Base-by-base conservation (phyloP, 1,140 invertebrate species). In the Eufriesea mexicana region DNA sequence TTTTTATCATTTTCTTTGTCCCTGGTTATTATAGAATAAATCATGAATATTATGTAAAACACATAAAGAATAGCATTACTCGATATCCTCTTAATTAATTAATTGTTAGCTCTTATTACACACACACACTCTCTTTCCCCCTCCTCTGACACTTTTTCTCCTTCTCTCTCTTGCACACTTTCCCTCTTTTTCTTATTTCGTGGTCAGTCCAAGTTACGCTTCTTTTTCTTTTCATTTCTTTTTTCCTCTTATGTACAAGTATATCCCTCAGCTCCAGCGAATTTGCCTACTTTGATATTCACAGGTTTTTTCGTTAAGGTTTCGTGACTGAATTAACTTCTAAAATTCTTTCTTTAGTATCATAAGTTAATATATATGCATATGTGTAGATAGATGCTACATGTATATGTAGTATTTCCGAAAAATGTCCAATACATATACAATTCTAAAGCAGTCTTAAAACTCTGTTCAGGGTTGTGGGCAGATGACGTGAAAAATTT, bases 21-120 rank as follows among this genome's bases (percentile, higher is more conserved):
- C 76, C 74, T 90, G 89, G 88, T 76, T 87, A 64, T 86, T 25
- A 92, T 84, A 89, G 89, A 88, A 88, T 90, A 89, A 91, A 89
- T 92, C 89, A 83, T 90, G 87, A 89, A 91, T 91, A 90, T 89
- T 76, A 92, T 83, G 86, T 89, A 89, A 92, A 92, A 91, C 89
- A 92, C 90, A 87, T 88, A 84, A 81, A 89, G 88, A 90, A 90
- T 86, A 91, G 89, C 89, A 86, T 91, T 92, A 91, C 86, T 88
- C 89, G 84, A 87, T 89, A 91, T 90, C 68, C 76, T 83, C 84
- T 90, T 87, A 90, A 86, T 84, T 88, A 89, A 89, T 70, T 88
- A 91, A 89, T 91, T 72, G 54, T 86, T 90, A 87, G 67, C 74
- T 76, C 91, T 91, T 88, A 73, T 90, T 91, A 92, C 88, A 90